Evolutionary conservation across 1,140 invertebrate genomes (phyloP).

Genomic region (Drosophila obscura): DNA sequence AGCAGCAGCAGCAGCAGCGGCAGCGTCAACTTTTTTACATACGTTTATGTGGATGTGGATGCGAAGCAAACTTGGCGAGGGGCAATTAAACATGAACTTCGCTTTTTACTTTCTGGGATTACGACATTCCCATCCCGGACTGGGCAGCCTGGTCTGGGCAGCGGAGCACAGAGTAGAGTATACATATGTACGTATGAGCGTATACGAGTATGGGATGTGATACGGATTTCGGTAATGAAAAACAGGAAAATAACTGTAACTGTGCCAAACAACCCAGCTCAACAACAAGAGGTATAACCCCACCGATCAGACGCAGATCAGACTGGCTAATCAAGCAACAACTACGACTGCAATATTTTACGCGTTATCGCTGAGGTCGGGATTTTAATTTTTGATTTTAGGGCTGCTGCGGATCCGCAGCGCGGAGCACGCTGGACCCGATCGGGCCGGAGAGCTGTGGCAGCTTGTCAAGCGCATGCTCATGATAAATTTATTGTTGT

Average conservation of each 20-base stretch:
- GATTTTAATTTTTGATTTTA: constrained; percentile 60
- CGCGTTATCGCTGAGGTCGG: constrained; percentile 57
- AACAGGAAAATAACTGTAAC: constrained; percentile 78
- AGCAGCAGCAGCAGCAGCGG: constrained; percentile 4
- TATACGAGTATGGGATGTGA: constrained; percentile 4
- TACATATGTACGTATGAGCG: neutral
- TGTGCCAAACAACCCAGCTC: constrained; percentile 50
- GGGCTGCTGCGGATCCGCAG: constrained; percentile 7
- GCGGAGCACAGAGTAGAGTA: too few species aligned
- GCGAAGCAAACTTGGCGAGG: constrained; percentile 46
- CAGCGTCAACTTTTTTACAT: constrained; percentile 54
- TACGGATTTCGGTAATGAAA: constrained; percentile 33
- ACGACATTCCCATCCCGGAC: constrained; percentile 48
- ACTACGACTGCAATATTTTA: constrained; percentile 49
- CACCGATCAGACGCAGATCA: constrained; percentile 44
- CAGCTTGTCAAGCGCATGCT: constrained; percentile 32
- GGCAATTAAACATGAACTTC: constrained; percentile 81
- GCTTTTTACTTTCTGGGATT: constrained; percentile 58
- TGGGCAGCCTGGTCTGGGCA: constrained; percentile 11
- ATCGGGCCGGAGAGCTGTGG: neutral
- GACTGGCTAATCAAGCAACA: constrained; percentile 58
- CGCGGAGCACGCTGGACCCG: neutral
- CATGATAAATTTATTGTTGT: constrained; percentile 43
- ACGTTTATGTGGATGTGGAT: constrained; percentile 53
- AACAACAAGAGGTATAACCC: constrained; percentile 19